These are phyloP conservation scores for Characodon lateralis DNA, from an alignment of 2,797 vertebrate genomes.

Conservation along the genomic window DNA sequence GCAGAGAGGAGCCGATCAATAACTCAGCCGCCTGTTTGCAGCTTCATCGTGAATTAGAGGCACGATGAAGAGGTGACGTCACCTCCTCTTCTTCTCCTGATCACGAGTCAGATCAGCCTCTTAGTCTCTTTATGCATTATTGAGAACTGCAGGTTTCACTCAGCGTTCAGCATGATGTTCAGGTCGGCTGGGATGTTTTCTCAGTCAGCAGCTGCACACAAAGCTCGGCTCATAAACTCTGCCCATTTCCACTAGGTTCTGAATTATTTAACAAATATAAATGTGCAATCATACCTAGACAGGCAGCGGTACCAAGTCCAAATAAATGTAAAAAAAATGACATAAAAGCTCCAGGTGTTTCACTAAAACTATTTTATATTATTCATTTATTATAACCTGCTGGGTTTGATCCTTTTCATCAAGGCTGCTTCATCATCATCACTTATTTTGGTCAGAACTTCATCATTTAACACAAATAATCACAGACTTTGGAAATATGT, in stretches of 20 bases:
- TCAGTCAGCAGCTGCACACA: neutral
- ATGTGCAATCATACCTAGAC: neutral
- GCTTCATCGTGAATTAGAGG: constrained; percentile 22
- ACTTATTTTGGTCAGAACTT: too few species aligned
- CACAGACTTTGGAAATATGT: too few species aligned
- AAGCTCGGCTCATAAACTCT: neutral
- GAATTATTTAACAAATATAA: neutral
- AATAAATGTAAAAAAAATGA: neutral
- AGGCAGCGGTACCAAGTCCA: neutral
- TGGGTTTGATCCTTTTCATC: neutral
- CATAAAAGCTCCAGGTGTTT: neutral
- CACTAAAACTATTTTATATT: neutral
- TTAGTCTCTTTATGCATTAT: constrained; percentile 38
- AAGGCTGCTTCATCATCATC: too few species aligned
- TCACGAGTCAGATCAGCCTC: constrained; percentile 1
- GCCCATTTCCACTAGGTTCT: neutral
- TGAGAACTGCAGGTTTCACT: constrained; percentile 24
- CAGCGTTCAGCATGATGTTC: constrained; percentile 14
- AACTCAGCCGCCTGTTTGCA: constrained; percentile 46
- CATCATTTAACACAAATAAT: too few species aligned
- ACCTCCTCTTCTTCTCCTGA: neutral
- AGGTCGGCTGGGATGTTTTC: neutral
- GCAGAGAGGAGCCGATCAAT: constrained; percentile 41
- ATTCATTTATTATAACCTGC: neutral
- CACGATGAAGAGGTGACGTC: constrained; percentile 1